These are phyloP conservation scores for Dreissena polymorpha DNA, from an alignment of 1,140 invertebrate species.

Conservation along the genomic window DNA sequence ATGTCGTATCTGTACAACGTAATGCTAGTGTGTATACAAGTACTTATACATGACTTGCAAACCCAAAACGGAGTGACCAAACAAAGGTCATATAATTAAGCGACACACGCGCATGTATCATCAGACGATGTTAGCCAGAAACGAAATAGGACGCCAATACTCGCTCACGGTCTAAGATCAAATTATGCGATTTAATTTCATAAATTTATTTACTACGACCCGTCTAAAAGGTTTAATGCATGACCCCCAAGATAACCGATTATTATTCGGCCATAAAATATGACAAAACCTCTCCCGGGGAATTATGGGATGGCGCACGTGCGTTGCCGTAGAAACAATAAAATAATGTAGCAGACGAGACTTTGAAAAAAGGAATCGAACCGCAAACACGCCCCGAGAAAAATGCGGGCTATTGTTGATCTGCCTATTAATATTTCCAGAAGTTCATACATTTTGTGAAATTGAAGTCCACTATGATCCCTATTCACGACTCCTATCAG, in stretches of 20 bases:
- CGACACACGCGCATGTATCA: too few species aligned
- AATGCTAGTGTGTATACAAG: too few species aligned
- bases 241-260: conserved; percentile 15
- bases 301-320: conserved; percentile 41
- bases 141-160: not conserved
- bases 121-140: too few species aligned
- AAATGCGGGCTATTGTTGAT: not conserved
- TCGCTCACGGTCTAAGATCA: not conserved
- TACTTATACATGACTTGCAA: too few species aligned
- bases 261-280: conserved; percentile 43
- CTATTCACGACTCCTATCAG: conserved; percentile 25
- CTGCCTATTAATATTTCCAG: too few species aligned
- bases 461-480: conserved; percentile 9
- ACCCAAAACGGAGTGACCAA: too few species aligned
- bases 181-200: conserved; percentile 11
- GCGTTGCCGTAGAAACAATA: conserved; percentile 16
- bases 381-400: conserved; percentile 11
- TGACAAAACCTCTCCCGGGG: conserved; percentile 14
- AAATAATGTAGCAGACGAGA: conserved; percentile 8
- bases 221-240: not conserved
- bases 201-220: not conserved
- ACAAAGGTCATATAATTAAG: too few species aligned
- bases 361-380: conserved; percentile 1
- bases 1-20: too few species aligned
- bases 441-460: conserved; percentile 13